Evolutionary conservation across 2,113 vertebrate species (phyloP).

Genomic region (Genyomyrus donnyi): DNA sequence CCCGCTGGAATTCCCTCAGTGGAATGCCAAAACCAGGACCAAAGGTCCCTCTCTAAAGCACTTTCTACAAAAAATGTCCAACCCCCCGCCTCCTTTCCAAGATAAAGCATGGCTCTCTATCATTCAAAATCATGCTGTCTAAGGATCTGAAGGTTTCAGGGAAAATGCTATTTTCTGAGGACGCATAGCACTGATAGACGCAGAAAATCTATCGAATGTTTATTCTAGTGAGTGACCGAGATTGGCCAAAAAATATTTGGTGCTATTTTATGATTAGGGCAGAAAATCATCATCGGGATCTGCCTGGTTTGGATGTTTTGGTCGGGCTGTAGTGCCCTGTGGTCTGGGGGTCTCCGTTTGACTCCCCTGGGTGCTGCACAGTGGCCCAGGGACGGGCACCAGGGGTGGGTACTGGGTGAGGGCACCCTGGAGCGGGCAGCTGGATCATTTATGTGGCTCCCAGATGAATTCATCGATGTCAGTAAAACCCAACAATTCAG

Average conservation of each 20-base stretch:
- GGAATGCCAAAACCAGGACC: conserved; percentile 56
- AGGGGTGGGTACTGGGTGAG: background rate
- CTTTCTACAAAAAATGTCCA: background rate
- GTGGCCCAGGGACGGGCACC: too few relatives aligned
- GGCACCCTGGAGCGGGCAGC: background rate
- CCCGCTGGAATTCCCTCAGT: conserved; percentile 83
- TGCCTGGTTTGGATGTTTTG: background rate
- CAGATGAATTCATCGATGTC: background rate
- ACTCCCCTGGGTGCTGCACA: background rate
- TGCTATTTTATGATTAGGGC: background rate
- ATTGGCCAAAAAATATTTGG: background rate
- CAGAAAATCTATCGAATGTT: conserved; percentile 48
- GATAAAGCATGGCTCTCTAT: conserved; percentile 23
- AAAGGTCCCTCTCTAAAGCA: conserved; percentile 52
- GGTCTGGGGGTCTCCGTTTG: background rate
- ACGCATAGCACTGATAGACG: conserved; percentile 46
- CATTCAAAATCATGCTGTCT: background rate
- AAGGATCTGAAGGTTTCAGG: background rate
- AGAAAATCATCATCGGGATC: background rate
- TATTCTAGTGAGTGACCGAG: conserved; percentile 31
- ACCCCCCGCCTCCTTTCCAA: conserved; percentile 31
- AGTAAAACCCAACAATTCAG: too few relatives aligned
- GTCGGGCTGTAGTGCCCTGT: background rate
- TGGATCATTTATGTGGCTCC: conserved; percentile 25
- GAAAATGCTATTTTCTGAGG: conserved; percentile 17